Conservation (phyloP, 2,797 vertebrate species). For the Coluber constrictor region DNA sequence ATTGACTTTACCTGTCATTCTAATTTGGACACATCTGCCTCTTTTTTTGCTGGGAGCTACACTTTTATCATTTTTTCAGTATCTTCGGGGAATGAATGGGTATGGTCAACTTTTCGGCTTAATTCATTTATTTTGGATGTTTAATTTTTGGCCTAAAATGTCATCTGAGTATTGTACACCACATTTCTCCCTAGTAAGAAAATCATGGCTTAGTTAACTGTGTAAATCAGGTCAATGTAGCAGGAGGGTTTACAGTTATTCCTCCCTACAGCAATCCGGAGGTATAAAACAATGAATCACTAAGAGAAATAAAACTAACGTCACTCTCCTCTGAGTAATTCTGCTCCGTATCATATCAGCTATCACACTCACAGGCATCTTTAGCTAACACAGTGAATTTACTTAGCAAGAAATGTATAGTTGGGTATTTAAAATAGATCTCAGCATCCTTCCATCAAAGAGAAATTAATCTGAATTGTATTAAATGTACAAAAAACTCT, state of each 20-base stretch:
- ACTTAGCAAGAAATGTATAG: not conserved
- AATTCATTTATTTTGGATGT: not conserved
- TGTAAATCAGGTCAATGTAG: not conserved
- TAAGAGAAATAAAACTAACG: not conserved
- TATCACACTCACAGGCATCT: not conserved
- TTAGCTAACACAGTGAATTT: not conserved
- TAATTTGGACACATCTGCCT: not conserved
- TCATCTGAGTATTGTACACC: not conserved
- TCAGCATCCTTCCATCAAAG: not conserved
- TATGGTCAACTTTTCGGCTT: not conserved
- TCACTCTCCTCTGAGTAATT: not conserved
- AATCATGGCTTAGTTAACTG: not conserved
- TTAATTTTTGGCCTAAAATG: not conserved
- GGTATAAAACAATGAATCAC: not conserved
- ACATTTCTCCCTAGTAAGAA: not conserved
- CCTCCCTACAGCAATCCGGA: not conserved
- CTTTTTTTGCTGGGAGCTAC: not conserved
- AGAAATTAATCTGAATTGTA: not conserved
- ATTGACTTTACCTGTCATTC: not conserved
- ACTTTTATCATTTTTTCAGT: not conserved
- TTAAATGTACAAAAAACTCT: not conserved
- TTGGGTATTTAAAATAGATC: not conserved
- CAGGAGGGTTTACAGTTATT: not conserved
- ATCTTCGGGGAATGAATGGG: not conserved
- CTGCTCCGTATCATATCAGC: not conserved